These are phyloP conservation scores for Lepeophtheirus nordmannii DNA, from an alignment of 2,888 invertebrate genomes.

Conservation along the genomic window DNA sequence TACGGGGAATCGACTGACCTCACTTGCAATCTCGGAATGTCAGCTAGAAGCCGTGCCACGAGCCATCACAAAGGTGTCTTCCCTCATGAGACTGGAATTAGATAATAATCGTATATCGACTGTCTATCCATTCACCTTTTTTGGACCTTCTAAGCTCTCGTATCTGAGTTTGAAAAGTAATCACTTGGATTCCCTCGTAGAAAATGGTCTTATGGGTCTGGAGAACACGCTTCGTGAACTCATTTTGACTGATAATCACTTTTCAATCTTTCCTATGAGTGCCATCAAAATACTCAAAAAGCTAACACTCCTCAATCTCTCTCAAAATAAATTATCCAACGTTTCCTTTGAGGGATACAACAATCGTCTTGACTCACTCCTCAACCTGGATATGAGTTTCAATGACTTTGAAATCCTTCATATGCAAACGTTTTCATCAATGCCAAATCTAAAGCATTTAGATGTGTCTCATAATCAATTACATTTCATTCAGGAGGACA, in stretches of 20 bases:
- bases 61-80: constrained; percentile 9
- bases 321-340: constrained; percentile 26
- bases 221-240: constrained; percentile 26
- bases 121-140: constrained; percentile 13
- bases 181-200: constrained; percentile 25
- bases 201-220: constrained; percentile 21
- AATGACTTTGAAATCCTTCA: constrained; percentile 2
- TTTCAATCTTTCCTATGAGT: constrained; percentile 24
- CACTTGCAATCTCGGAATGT: neutral
- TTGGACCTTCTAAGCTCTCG: constrained; percentile 15
- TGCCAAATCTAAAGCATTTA: constrained; percentile 27
- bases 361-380: constrained; percentile 4
- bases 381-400: constrained; percentile 6
- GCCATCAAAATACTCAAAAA: constrained; percentile 20
- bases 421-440: constrained; percentile 23
- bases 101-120: constrained; percentile 25
- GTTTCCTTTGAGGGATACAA: constrained; percentile 10
- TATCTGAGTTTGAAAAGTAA: constrained; percentile 11
- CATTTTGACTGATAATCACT: constrained; percentile 25
- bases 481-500: constrained; percentile 27
- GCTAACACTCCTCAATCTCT: constrained; percentile 26
- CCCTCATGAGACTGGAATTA: constrained; percentile 26
- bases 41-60: constrained; percentile 3
- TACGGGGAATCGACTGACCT: neutral
- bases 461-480: constrained; percentile 28